Percentiles rank a stretch among this genome's conserved stretches.
These are phyloP conservation scores for Cepaea nemoralis DNA, from an alignment of 1,140 invertebrate species.

Conservation along the genomic window DNA sequence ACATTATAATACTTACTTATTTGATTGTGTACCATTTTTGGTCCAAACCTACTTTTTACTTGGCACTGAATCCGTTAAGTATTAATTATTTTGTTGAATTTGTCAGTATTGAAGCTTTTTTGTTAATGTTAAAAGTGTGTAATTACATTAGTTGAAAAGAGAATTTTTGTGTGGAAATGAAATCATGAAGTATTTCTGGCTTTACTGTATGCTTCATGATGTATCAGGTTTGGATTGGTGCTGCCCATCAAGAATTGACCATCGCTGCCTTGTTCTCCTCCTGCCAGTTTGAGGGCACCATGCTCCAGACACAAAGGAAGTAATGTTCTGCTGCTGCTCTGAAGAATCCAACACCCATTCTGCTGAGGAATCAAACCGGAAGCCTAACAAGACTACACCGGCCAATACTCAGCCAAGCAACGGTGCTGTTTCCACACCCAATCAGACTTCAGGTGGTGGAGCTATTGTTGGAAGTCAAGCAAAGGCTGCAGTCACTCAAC, in stretches of 20 bases:
- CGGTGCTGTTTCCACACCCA: constrained; percentile 3
- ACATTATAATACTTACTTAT: too few relatives aligned
- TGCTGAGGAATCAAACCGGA: background rate
- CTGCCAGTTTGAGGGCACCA: background rate
- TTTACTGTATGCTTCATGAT: too few relatives aligned
- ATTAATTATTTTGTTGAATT: too few relatives aligned
- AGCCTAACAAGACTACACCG: background rate
- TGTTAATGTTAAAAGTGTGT: too few relatives aligned
- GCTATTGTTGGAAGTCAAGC: background rate
- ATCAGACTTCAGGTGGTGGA: constrained; percentile 1
- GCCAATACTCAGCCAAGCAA: constrained; percentile 2
- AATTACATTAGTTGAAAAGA: too few relatives aligned
- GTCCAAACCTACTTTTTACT: too few relatives aligned
- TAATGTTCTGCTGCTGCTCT: constrained; percentile 38
- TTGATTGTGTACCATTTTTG: too few relatives aligned
- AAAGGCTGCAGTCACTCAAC: constrained; percentile 27
- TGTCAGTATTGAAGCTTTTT: too few relatives aligned
- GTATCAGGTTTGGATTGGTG: background rate
- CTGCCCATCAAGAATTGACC: background rate
- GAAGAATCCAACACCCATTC: constrained; percentile 1
- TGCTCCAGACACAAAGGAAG: background rate
- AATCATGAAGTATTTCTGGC: too few relatives aligned
- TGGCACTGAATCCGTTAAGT: too few relatives aligned
- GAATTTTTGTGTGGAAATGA: too few relatives aligned
- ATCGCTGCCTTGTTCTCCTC: background rate